Evolutionary conservation across 2,888 invertebrate genomes (phyloP).

Genomic region (Chydorus sphaericus): DNA sequence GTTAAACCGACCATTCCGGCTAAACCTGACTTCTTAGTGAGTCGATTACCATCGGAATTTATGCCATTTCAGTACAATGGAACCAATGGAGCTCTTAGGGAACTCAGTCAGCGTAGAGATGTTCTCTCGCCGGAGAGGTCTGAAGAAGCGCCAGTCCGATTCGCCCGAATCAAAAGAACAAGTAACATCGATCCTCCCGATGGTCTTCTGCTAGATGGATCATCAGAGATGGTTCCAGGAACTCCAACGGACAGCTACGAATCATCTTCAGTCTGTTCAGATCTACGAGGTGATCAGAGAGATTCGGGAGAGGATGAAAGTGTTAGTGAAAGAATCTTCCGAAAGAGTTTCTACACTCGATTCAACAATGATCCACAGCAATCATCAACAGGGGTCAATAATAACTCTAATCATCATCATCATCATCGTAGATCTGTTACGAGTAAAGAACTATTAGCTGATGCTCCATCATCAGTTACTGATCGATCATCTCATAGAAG

Average conservation of each 20-base stretch:
- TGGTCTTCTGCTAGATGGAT: not conserved
- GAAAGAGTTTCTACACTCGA: slow-evolving; percentile 76
- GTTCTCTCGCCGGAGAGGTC: not conserved
- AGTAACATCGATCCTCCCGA: not conserved
- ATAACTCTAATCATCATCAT: not conserved
- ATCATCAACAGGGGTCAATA: no score
- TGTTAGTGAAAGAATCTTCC: slow-evolving; percentile 67
- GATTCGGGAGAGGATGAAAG: slow-evolving; percentile 43
- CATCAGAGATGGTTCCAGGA: slow-evolving; percentile 7
- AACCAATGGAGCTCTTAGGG: not conserved
- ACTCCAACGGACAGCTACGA: slow-evolving; percentile 35
- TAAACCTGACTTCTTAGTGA: slow-evolving; percentile 3
- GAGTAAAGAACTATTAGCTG: not conserved
- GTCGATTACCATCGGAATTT: not conserved
- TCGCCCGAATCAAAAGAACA: not conserved
- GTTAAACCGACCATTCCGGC: slow-evolving; percentile 11
- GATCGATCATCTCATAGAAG: not conserved
- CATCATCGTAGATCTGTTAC: not conserved
- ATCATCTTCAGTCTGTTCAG: slow-evolving; percentile 51
- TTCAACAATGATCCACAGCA: slow-evolving; percentile 72
- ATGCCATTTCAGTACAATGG: slow-evolving; percentile 1
- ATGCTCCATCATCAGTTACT: not conserved
- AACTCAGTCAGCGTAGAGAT: not conserved
- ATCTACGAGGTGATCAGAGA: slow-evolving; percentile 39
- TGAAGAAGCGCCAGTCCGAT: not conserved